Percentiles rank a stretch among this genome's conserved stretches.
These are phyloP conservation scores for Cephus pygmeus DNA, from an alignment of 2,888 invertebrate species.

Conservation along the genomic window DNA sequence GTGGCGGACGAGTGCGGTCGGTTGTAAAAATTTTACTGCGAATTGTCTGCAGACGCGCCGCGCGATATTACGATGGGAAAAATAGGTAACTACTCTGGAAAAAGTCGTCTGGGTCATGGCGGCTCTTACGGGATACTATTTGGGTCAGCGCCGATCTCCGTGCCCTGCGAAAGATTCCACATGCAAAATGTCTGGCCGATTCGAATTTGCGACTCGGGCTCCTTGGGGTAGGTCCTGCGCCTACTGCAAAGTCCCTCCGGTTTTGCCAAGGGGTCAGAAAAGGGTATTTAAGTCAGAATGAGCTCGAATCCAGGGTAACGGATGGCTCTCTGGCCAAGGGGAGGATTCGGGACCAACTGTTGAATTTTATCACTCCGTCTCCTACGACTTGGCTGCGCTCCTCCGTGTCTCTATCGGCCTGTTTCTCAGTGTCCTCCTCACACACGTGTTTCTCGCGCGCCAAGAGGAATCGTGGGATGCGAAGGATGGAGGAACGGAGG, in stretches of 20 bases:
- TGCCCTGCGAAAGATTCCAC: conserved; percentile 8
- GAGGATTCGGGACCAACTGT: conserved; percentile 57
- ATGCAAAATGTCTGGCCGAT: too few species aligned
- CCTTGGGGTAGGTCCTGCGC: too few species aligned
- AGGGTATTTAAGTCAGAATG: too few species aligned
- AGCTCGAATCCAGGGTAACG: too few species aligned
- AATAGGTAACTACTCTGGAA: conserved; percentile 59
- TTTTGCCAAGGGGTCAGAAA: too few species aligned
- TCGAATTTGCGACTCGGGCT: too few species aligned
- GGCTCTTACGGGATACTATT: conserved; percentile 6
- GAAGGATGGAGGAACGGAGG: too few species aligned
- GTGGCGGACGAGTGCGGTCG: conserved; percentile 23
- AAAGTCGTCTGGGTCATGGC: conserved; percentile 62
- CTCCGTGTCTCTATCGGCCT: background rate
- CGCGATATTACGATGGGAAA: conserved; percentile 60
- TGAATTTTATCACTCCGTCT: conserved; percentile 57
- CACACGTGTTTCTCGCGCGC: conserved; percentile 23
- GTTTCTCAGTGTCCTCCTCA: conserved; percentile 15
- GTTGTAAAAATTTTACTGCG: conserved; percentile 66
- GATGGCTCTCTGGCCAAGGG: background rate
- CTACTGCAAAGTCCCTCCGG: too few species aligned
- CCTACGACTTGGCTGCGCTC: background rate
- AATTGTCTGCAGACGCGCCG: conserved; percentile 64
- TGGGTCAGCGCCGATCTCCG: conserved; percentile 11
- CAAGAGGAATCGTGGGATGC: background rate